phyloP scores from a whole-genome alignment of 2,797 vertebrate species.

The Helostoma temminkii region DNA sequence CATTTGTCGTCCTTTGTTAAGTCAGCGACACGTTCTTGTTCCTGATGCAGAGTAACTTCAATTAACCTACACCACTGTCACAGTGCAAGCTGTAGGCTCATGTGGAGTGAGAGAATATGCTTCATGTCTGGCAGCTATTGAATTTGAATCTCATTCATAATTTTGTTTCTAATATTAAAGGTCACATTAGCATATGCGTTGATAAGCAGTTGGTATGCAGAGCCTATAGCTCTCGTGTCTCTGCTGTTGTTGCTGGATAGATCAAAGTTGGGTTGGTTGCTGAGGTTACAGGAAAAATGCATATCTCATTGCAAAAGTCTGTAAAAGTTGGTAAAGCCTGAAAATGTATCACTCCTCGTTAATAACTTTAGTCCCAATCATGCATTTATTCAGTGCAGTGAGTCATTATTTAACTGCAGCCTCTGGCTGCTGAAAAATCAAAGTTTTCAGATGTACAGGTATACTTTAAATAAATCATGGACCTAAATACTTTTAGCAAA shows the following conservation, averaged over 20 bases:
- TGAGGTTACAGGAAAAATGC: constrained; percentile 36
- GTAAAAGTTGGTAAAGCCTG: constrained; percentile 11
- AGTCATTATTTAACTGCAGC: constrained; percentile 38
- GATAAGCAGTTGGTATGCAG: constrained; percentile 80
- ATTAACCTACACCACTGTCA: constrained; percentile 64
- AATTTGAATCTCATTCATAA: constrained; percentile 82
- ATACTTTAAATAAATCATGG: constrained; percentile 45
- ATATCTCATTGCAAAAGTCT: background rate
- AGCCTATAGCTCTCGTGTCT: constrained; percentile 44
- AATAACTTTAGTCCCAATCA: constrained; percentile 38
- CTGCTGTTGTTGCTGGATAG: constrained; percentile 55
- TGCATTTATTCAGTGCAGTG: constrained; percentile 41
- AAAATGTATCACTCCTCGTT: constrained; percentile 30
- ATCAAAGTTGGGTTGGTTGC: constrained; percentile 21
- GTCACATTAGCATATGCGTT: constrained; percentile 85
- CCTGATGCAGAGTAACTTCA: constrained; percentile 54
- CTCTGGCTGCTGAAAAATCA: constrained; percentile 39
- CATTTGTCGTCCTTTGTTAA: constrained; percentile 49
- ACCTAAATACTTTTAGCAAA: constrained; percentile 29
- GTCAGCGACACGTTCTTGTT: constrained; percentile 39
- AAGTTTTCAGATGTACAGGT: constrained; percentile 37
- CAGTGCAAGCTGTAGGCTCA: constrained; percentile 49
- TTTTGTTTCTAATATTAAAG: constrained; percentile 84
- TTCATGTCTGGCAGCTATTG: constrained; percentile 75
- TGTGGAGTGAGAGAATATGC: constrained; percentile 66